These are phyloP conservation scores for Stegastes partitus DNA, from an alignment of 2,113 vertebrate genomes.

Conservation along the genomic window DNA sequence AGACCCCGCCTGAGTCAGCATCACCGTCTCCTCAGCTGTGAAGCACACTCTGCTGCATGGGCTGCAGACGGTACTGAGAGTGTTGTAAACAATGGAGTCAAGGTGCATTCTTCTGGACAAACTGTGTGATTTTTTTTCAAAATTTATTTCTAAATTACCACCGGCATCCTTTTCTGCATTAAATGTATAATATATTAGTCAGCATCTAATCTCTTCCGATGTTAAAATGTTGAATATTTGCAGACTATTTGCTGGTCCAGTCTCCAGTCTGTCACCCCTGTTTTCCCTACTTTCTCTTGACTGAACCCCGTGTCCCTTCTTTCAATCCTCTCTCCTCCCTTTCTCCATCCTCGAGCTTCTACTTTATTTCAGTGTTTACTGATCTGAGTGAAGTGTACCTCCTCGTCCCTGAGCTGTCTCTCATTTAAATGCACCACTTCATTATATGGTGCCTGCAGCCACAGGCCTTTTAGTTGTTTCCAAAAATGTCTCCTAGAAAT, in stretches of 20 bases:
- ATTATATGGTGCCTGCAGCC: constrained; percentile 61
- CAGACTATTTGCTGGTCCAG: constrained; percentile 11
- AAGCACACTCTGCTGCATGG: too few relatives aligned
- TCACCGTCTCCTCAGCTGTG: too few relatives aligned
- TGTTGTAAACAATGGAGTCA: too few relatives aligned
- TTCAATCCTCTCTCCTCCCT: neutral
- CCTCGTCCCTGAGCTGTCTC: constrained; percentile 46
- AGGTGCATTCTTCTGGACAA: too few relatives aligned
- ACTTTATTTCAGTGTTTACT: constrained; percentile 55
- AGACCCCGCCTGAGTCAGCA: too few relatives aligned
- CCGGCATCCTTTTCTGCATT: too few relatives aligned
- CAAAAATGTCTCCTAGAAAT: constrained; percentile 56
- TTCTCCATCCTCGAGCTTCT: constrained; percentile 23
- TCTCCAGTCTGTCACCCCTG: constrained; percentile 4
- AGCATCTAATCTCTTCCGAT: neutral
- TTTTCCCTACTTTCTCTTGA: neutral
- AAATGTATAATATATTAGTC: too few relatives aligned
- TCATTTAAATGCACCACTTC: constrained; percentile 69
- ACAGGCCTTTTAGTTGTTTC: constrained; percentile 57
- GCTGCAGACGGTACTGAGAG: too few relatives aligned
- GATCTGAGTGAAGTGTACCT: constrained; percentile 51
- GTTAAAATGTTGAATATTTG: constrained; percentile 31
- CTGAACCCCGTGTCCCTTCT: neutral
- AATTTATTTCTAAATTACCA: too few relatives aligned
- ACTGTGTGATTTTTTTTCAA: too few relatives aligned